Evolutionary conservation across 2,797 vertebrate genomes (phyloP).

Genomic region (Pachyuromys duprasi): DNA sequence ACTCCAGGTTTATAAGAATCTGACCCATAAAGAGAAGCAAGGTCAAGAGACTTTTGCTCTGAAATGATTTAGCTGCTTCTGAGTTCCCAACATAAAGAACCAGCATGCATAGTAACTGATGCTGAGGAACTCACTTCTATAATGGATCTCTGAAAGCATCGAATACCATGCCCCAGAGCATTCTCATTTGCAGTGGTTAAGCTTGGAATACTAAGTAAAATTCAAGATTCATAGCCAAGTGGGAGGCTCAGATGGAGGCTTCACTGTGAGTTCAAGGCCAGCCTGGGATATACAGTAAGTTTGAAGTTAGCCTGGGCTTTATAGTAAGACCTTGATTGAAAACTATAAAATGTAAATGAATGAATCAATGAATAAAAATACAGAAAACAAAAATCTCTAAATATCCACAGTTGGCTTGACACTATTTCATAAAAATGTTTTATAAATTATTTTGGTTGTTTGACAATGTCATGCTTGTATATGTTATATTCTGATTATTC

Average conservation of each 20-base stretch:
- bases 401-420: constrained; percentile 23
- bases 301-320: background rate
- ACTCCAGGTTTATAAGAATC: constrained; percentile 15
- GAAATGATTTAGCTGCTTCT: constrained; percentile 83
- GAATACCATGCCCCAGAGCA: background rate
- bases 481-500: background rate
- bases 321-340: background rate
- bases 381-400: background rate
- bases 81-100: constrained; percentile 80
- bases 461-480: background rate
- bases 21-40: constrained; percentile 70
- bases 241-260: background rate
- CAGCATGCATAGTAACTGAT: constrained; percentile 67
- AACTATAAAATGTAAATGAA: background rate
- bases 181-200: constrained; percentile 33
- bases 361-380: background rate
- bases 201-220: background rate
- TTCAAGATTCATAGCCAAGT: background rate
- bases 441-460: background rate
- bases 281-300: background rate
- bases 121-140: constrained; percentile 73
- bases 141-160: constrained; percentile 35
- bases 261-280: background rate
- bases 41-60: constrained; percentile 74
- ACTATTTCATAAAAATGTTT: background rate